Conservation (phyloP, 2,888 invertebrate genomes). For the Eilema sororculum region DNA sequence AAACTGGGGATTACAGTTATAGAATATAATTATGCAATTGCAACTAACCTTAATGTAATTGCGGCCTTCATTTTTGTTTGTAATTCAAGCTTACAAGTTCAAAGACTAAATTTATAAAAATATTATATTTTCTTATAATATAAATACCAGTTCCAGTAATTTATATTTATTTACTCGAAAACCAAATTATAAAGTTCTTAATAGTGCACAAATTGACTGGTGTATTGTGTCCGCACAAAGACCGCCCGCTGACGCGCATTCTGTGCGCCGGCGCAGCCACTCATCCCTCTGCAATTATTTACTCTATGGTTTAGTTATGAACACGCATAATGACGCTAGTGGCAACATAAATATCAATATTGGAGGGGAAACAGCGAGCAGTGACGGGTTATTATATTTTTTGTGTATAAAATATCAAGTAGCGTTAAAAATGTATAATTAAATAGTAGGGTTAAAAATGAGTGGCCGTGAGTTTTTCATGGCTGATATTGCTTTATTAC, state of each 20-base stretch:
- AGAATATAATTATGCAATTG: too few species aligned
- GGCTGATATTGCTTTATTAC: background rate
- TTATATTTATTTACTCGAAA: slow-evolving; percentile 7
- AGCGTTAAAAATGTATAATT: slow-evolving; percentile 10
- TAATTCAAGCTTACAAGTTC: too few species aligned
- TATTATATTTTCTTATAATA: too few species aligned
- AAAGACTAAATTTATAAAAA: too few species aligned
- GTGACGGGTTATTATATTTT: slow-evolving; percentile 49
- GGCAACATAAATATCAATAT: slow-evolving; percentile 62
- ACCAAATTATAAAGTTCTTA: slow-evolving; percentile 24
- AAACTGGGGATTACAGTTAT: too few species aligned
- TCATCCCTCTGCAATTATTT: slow-evolving; percentile 25
- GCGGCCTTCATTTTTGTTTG: too few species aligned
- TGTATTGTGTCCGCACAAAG: slow-evolving; percentile 48
- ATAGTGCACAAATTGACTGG: slow-evolving; percentile 54
- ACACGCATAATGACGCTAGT: slow-evolving; percentile 53
- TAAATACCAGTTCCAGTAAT: slow-evolving; percentile 13
- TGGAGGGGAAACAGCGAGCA: slow-evolving; percentile 45
- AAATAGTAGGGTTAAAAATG: background rate
- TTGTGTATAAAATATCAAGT: slow-evolving; percentile 26
- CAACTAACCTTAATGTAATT: too few species aligned
- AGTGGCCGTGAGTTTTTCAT: background rate
- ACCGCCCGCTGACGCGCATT: slow-evolving; percentile 56
- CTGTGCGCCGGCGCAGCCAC: slow-evolving; percentile 40
- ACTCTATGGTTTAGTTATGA: slow-evolving; percentile 46